Evolutionary conservation across 1,140 invertebrate species (phyloP).

Genomic region (Melanaphis sacchari): DNA sequence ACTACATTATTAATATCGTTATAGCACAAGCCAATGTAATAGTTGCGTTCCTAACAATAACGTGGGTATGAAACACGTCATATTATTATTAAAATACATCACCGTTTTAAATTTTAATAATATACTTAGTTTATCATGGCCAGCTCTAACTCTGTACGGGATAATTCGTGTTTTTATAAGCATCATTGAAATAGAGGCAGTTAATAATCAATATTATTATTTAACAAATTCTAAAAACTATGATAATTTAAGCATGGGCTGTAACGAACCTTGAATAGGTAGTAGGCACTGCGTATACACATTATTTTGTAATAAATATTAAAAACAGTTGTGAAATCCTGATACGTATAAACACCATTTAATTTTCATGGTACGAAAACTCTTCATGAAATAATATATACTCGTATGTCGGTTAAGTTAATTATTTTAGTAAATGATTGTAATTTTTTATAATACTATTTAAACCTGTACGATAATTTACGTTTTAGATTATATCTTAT

Average conservation of each 20-base stretch:
- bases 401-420: too few species aligned
- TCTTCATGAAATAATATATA: neutral
- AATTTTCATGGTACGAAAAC: neutral
- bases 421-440: neutral
- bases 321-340: neutral
- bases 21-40: neutral
- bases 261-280: neutral
- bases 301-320: neutral
- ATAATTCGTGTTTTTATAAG: neutral
- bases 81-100: neutral
- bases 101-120: neutral
- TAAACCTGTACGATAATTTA: neutral
- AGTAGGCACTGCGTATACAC: neutral
- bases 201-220: too few species aligned
- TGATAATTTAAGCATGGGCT: neutral
- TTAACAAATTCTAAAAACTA: neutral
- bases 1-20: neutral
- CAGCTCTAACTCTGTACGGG: neutral
- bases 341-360: neutral
- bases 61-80: neutral
- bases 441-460: neutral
- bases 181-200: neutral
- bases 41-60: neutral
- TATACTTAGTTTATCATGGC: neutral
- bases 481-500: neutral